Base-by-base conservation (phyloP, 1,140 invertebrate species). In the Leptopilina clavipes region DNA sequence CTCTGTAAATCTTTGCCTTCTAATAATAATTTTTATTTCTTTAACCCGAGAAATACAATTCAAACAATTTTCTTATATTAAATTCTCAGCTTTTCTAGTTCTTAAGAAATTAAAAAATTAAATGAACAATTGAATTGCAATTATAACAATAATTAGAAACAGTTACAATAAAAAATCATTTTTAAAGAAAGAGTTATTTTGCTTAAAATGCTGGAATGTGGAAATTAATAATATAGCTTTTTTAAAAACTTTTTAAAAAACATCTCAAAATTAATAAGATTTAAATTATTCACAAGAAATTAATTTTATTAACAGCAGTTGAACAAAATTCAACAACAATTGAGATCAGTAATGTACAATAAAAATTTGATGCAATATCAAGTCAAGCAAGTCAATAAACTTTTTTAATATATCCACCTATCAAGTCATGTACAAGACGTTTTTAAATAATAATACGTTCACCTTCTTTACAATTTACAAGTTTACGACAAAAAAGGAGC, bases 391-490 rank as follows among this genome's bases (percentile, higher is more conserved):
- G 12, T 17, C 45, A 48, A 65, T 65, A 12, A 14, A 65, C 25
- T 31, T 22, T 25, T 65, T 6, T 9, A 65, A 65, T 12, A 7
- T 31, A 31, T 65, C 25, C 22, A 65, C 22, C 25, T 65, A 65
- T 65, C 25, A 59, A 25, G 19, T 59, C 11, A 65, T 65, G 25
- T 25, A 65, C 59, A 65, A 65, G 22, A 31, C 59, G 59, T 65
- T 37, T 31, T 14, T n/a, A 31, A 31, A 65, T 65, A 37, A 9
- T n/a, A 31, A 65, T 65, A 22, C 22, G 56, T 25, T 31, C 7
- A 12, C 59, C 14, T 1, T 65, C 11, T n/a, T 65, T n/a, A 59
- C 25, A 12, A 31, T 22, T 65, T 65, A n/a, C 19, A 37, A 12
- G 1, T 31, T 25, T 59, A 11, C 56, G 22, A 12, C 22, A 59